These are phyloP conservation scores for Hyla sarda DNA, from an alignment of 2,113 vertebrate genomes.

Conservation along the genomic window DNA sequence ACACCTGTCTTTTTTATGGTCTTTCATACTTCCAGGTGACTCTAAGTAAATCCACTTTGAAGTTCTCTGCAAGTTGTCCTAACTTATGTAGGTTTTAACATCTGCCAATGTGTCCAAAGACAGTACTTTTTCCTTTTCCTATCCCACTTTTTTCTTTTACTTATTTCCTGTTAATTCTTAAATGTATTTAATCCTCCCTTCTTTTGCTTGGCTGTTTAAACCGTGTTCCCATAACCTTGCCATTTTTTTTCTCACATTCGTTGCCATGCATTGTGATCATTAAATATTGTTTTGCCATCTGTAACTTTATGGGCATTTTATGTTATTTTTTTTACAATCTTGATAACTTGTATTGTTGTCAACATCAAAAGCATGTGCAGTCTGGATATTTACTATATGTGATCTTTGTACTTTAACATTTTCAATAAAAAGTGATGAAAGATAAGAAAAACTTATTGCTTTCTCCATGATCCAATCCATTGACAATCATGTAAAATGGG, in stretches of 20 bases:
- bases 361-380: constrained; percentile 1
- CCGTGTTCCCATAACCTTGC: no score
- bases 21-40: background rate
- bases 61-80: background rate
- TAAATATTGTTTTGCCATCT: constrained; percentile 1
- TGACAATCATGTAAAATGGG: background rate
- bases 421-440: background rate
- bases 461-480: background rate
- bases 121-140: no score
- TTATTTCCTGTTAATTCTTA: background rate
- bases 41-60: background rate
- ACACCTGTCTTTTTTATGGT: background rate
- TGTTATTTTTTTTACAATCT: background rate
- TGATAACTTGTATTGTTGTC: background rate
- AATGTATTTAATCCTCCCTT: background rate
- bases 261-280: background rate
- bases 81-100: background rate
- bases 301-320: background rate
- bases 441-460: background rate
- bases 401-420: background rate
- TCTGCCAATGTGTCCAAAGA: no score
- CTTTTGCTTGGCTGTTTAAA: background rate
- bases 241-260: background rate
- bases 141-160: background rate
- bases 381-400: background rate